Evolutionary conservation across 2,797 vertebrate species (phyloP), one percentile per base, ranked within the genome.

Genomic region (Lacerta viridis): DNA sequence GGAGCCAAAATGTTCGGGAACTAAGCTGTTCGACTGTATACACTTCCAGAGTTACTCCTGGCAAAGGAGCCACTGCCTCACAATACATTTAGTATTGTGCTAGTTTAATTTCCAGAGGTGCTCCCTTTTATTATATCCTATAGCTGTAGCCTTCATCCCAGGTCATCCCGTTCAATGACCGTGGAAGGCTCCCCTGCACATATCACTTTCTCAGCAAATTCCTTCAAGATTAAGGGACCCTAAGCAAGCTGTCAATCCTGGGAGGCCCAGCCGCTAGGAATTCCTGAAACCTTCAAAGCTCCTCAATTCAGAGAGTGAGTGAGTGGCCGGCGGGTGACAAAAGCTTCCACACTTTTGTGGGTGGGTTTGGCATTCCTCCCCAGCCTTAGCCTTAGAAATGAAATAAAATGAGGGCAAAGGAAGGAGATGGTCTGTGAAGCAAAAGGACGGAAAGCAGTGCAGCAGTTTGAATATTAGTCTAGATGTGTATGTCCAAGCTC

Each of bases 201-300:
- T 93, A 96, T 94, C 90, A 90, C 39, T 92, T 95, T 94, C 95
- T 92, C 92, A 94, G 94, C 91, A 84, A 86, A 95, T 95, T 95
- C 95, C 93, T 90, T 92, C 90, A 84, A 87, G 93, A 87, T 95
- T 92, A 64, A 94, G 91, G 93, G 92, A 92, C 5, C 59, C 79
- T 1, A 61, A 3, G 68, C 89, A 94, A 92, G 92, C 84, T 93
- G 91, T 43, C 36, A 94, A 85, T 46, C 6, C 90, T 39, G 20
- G 29, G 1, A 80, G 87, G 84, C 83, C 87, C 87, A 89, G 84
- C 41, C 84, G 74, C 77, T 33, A 77, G 76, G 89, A 91, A 91
- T 79, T 74, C 5, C 0, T 91, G 93, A 92, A 94, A 94, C 89
- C 87, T 83, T 27, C 88, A 74, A 74, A 86, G 92, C 89, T 8